Conservation (phyloP, 2,888 invertebrate species). For the Hofmannophila pseudospretella region DNA sequence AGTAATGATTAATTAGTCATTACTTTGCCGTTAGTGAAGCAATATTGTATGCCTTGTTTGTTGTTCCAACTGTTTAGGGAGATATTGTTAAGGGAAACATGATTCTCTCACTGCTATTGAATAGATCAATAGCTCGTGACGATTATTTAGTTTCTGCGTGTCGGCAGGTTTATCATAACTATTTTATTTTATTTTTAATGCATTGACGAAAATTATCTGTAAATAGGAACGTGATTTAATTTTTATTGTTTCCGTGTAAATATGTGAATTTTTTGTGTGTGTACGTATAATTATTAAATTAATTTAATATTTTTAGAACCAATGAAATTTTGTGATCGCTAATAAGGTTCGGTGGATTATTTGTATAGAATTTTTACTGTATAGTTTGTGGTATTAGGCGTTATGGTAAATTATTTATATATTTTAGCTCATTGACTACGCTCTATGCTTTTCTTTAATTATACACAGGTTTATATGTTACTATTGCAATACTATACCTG, state of each 20-base stretch:
- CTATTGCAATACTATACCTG: conserved; percentile 9
- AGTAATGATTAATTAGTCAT: no score
- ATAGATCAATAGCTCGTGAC: conserved; percentile 35
- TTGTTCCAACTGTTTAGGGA: conserved; percentile 21
- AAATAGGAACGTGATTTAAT: conserved; percentile 67
- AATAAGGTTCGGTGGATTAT: conserved; percentile 53
- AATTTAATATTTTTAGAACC: conserved; percentile 49
- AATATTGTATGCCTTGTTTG: conserved; percentile 39
- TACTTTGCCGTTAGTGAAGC: conserved; percentile 41
- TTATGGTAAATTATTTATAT: conserved; percentile 40
- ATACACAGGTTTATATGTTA: conserved; percentile 40
- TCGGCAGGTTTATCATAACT: conserved; percentile 15
- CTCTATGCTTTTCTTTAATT: conserved; percentile 25
- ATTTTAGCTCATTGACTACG: conserved; percentile 40
- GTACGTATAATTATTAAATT: conserved; percentile 39
- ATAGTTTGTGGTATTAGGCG: conserved; percentile 59
- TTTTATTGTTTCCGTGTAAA: conserved; percentile 60
- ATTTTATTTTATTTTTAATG: conserved; percentile 17
- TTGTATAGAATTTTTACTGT: conserved; percentile 62
- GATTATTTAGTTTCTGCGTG: conserved; percentile 27
- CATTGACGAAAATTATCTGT: conserved; percentile 41
- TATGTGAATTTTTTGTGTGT: conserved; percentile 67
- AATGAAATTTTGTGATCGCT: conserved; percentile 59
- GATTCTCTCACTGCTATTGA: conserved; percentile 48
- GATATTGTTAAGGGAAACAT: conserved; percentile 31